Conservation (phyloP, 2,888 invertebrate genomes). For the Proisotoma minuta region DNA sequence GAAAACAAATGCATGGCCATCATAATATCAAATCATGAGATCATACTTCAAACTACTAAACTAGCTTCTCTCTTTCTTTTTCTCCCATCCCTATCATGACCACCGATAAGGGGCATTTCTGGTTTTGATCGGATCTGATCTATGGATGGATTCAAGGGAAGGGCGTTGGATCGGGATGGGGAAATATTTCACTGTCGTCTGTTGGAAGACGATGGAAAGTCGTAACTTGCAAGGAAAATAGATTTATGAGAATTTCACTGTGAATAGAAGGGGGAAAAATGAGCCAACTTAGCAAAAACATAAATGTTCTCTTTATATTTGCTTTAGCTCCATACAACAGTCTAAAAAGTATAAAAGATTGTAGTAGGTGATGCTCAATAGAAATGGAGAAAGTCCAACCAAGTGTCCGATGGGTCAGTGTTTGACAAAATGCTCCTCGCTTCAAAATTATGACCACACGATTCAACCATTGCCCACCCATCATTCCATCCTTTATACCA, state of each 20-base stretch:
- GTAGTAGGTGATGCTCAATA: background rate
- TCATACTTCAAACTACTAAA: too few relatives aligned
- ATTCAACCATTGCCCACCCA: slow-evolving; percentile 11
- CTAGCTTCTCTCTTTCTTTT: too few relatives aligned
- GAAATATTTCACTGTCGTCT: slow-evolving; percentile 1
- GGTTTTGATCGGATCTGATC: slow-evolving; percentile 15
- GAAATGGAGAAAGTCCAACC: too few relatives aligned
- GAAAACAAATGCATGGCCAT: too few relatives aligned
- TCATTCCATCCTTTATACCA: too few relatives aligned
- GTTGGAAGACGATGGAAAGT: background rate
- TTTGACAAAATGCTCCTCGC: slow-evolving; percentile 14
- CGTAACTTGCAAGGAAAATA: background rate
- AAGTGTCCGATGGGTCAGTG: too few relatives aligned
- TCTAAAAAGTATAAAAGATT: background rate
- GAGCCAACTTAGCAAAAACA: slow-evolving; percentile 27
- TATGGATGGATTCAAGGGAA: background rate
- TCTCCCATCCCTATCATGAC: background rate
- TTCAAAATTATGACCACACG: slow-evolving; percentile 18
- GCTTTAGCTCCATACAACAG: background rate
- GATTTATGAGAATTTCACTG: slow-evolving; percentile 12
- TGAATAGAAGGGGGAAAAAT: slow-evolving; percentile 24
- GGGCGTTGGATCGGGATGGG: background rate
- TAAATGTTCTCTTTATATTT: slow-evolving; percentile 7
- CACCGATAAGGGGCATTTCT: slow-evolving; percentile 3
- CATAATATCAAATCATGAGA: too few relatives aligned